Conservation (phyloP, 30 jellyfish, hydroid and myxozoan species). For the Turritopsis rubra region DNA sequence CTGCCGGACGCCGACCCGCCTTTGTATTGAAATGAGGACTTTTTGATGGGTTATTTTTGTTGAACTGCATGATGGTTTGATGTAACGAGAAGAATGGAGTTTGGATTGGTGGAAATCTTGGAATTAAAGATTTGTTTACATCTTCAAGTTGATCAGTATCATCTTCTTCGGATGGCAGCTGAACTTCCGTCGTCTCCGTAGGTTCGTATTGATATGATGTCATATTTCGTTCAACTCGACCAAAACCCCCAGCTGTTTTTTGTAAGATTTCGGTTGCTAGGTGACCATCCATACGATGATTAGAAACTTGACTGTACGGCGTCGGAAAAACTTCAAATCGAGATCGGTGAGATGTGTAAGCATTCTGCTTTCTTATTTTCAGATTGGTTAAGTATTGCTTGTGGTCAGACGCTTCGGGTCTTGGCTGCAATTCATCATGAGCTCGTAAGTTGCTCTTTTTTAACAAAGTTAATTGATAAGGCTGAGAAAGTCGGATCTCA, state of each 20-base stretch:
- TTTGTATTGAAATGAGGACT: background rate
- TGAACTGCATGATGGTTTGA: background rate
- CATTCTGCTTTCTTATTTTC: background rate
- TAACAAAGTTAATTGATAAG: background rate
- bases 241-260: background rate
- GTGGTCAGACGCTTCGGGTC: background rate
- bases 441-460: background rate
- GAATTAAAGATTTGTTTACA: background rate
- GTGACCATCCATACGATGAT: background rate
- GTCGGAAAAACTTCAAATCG: background rate
- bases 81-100: background rate
- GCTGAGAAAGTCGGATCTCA: background rate
- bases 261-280: background rate
- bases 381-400: background rate
- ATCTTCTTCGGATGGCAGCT: background rate
- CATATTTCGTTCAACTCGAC: background rate
- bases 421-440: background rate
- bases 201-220: background rate
- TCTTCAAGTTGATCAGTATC: background rate
- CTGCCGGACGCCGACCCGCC: slow-evolving; percentile 6
- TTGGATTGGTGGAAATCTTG: background rate
- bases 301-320: background rate
- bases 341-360: slow-evolving; percentile 6
- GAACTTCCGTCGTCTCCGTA: background rate
- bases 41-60: background rate